phyloP scores from a whole-genome alignment of 1,140 invertebrate species.

The Philotrypesis tridentata region DNA sequence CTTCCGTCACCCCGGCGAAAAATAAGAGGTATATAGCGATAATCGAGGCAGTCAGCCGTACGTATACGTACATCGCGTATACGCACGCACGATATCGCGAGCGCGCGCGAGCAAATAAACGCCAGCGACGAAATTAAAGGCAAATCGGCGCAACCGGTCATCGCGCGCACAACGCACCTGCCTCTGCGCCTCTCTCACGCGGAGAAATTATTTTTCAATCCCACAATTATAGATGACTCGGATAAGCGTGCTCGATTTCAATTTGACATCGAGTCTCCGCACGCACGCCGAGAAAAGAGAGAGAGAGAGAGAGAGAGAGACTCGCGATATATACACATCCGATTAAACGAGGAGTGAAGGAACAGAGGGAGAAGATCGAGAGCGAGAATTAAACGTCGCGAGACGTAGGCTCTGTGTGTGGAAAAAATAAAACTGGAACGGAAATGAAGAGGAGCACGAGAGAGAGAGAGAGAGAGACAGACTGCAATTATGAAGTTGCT shows the following conservation, averaged over 20 bases:
- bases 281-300: no score
- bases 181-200: not conserved
- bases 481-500: no score
- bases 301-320: no score
- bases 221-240: conserved; percentile 41
- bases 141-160: conserved; percentile 34
- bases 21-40: not conserved
- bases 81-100: not conserved
- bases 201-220: conserved; percentile 44
- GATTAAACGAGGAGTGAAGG: not conserved
- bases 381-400: conserved; percentile 2
- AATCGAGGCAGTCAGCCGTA: not conserved
- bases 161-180: conserved; percentile 21
- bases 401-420: no score
- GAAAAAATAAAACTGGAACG: not conserved
- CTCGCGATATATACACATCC: not conserved
- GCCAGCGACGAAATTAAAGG: conserved; percentile 15
- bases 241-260: conserved; percentile 42
- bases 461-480: not conserved
- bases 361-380: not conserved
- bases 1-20: no score
- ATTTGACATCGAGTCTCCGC: conserved; percentile 24
- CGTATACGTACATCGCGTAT: no score
- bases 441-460: not conserved
- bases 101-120: not conserved